Conservation (phyloP, 2,797 vertebrate genomes). For the Molossus alvarezi region DNA sequence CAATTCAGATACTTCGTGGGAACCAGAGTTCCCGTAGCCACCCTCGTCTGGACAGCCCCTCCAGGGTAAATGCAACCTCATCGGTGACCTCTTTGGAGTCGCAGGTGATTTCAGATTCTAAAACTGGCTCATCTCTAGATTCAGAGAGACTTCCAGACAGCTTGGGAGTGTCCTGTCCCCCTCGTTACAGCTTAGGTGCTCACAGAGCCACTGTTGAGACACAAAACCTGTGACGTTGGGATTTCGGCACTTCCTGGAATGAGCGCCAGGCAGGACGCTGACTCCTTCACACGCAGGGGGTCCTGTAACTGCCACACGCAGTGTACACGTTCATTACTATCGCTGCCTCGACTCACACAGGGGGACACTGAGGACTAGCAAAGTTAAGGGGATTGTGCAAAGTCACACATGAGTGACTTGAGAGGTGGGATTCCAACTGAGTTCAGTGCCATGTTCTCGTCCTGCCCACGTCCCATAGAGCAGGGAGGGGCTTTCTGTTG, state of each 20-base stretch:
- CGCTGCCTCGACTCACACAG: neutral
- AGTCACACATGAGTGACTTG: neutral
- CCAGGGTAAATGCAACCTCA: neutral
- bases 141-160: neutral
- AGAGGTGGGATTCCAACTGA: neutral
- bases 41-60: neutral
- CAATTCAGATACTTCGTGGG: constrained; percentile 53
- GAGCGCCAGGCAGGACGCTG: neutral
- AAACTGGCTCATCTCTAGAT: constrained; percentile 45
- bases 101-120: constrained; percentile 52
- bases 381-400: neutral
- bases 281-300: neutral
- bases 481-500: neutral
- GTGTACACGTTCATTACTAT: neutral
- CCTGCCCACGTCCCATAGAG: neutral
- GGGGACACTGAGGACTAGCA: neutral
- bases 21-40: neutral
- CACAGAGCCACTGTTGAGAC: neutral
- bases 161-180: neutral
- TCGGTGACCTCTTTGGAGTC: constrained; percentile 24
- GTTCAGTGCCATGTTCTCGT: neutral
- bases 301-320: neutral
- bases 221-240: neutral
- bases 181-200: neutral
- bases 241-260: neutral